Evolutionary conservation across 2,113 vertebrate species (phyloP).

Genomic region (Miniopterus natalensis): DNA sequence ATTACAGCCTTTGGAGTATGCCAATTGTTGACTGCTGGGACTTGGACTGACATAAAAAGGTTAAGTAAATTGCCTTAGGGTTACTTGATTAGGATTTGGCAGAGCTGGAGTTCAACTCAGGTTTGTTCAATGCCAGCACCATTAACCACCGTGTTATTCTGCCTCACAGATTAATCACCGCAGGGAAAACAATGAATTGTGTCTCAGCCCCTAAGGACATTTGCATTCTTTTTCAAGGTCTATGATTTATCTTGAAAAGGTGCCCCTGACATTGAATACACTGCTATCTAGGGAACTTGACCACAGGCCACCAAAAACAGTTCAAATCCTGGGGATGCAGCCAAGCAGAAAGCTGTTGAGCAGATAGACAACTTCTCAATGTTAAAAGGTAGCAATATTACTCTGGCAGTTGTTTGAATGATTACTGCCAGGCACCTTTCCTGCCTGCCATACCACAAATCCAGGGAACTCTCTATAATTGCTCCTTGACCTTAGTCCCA

Average conservation of each 20-base stretch:
- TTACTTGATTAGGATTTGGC: constrained; percentile 15
- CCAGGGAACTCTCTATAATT: neutral
- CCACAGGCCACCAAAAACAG: neutral
- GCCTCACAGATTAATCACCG: neutral
- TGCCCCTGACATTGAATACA: neutral
- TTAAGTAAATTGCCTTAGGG: neutral
- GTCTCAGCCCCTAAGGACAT: neutral
- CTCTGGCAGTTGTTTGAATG: neutral
- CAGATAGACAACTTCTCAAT: neutral
- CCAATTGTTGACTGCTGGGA: neutral
- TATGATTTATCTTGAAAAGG: neutral
- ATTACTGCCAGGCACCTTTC: neutral
- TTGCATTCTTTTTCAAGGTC: neutral
- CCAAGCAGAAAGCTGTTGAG: neutral
- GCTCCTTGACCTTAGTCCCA: neutral
- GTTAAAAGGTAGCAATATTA: neutral
- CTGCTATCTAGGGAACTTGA: neutral
- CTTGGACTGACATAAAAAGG: neutral
- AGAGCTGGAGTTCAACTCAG: neutral
- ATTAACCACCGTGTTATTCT: neutral
- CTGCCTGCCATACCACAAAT: neutral
- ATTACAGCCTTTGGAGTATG: neutral
- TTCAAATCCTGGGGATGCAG: neutral
- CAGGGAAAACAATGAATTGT: neutral
- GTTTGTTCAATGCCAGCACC: neutral